These are phyloP conservation scores for Liasis olivaceus DNA, from an alignment of 2,797 vertebrate genomes.

Conservation along the genomic window DNA sequence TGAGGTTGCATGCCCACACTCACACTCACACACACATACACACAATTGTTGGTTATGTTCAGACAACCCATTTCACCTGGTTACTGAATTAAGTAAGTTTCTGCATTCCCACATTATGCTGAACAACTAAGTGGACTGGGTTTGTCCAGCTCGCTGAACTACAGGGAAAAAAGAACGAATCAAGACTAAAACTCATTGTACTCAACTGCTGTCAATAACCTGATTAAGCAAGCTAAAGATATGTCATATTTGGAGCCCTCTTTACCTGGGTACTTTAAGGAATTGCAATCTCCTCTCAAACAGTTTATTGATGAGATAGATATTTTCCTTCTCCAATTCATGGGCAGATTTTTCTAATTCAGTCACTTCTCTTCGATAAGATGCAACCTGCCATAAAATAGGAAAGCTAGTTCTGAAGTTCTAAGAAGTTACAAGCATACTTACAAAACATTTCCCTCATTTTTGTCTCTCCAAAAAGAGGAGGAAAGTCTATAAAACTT, in stretches of 20 bases:
- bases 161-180: background rate
- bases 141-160: background rate
- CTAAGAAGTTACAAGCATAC: background rate
- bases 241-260: background rate
- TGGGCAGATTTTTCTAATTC: constrained; percentile 70
- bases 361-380: constrained; percentile 71
- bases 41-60: background rate
- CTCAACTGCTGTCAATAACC: background rate
- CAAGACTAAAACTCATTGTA: background rate
- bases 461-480: background rate
- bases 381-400: constrained; percentile 62
- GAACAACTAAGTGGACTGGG: background rate
- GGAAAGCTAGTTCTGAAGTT: background rate
- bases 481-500: too few species aligned
- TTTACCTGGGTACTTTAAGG: constrained; percentile 74
- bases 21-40: too few species aligned
- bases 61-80: background rate
- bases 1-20: too few species aligned
- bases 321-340: constrained; percentile 79
- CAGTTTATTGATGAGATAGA: constrained; percentile 71
- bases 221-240: background rate
- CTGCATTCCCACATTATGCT: background rate
- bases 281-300: constrained; percentile 71
- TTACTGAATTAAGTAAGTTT: background rate
- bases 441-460: background rate